phyloP scores from a whole-genome alignment of 2,888 invertebrate genomes.

The Trichogramma evanescens region DNA sequence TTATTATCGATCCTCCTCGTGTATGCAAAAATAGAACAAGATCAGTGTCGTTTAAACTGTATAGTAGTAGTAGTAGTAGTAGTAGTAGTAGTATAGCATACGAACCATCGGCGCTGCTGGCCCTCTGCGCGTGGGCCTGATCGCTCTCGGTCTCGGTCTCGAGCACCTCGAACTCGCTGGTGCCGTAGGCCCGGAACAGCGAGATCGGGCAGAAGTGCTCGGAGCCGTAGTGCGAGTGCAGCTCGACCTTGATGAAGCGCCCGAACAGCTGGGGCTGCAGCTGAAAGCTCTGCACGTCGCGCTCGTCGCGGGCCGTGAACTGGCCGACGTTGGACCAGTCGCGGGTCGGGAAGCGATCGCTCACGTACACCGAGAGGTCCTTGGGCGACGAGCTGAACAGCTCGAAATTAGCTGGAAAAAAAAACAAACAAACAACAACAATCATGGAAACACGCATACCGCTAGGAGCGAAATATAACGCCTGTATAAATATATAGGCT shows the following conservation, averaged over 20 bases:
- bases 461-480: too few relatives aligned
- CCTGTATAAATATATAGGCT: neutral
- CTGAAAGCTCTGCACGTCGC: constrained; percentile 79
- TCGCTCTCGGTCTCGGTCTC: constrained; percentile 72
- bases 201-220: constrained; percentile 98
- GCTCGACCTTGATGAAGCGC: constrained; percentile 84
- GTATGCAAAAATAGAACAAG: neutral
- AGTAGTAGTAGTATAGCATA: too few relatives aligned
- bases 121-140: constrained; percentile 32
- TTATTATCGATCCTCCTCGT: constrained; percentile 41
- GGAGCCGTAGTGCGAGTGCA: constrained; percentile 88
- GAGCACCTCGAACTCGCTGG: constrained; percentile 83
- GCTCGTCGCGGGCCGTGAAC: constrained; percentile 79
- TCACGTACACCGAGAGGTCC: constrained; percentile 79
- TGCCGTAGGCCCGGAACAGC: constrained; percentile 88
- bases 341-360: constrained; percentile 82
- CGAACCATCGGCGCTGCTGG: too few relatives aligned
- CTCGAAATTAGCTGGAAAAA: constrained; percentile 77
- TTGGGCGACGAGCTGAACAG: constrained; percentile 94
- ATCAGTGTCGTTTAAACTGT: too few relatives aligned
- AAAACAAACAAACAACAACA: neutral
- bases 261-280: constrained; percentile 76
- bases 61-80: too few relatives aligned
- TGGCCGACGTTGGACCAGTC: constrained; percentile 88
- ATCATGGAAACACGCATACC: too few relatives aligned